Conservation (phyloP, 2,888 invertebrate genomes). For the Rhynchonema sp. region DNA sequence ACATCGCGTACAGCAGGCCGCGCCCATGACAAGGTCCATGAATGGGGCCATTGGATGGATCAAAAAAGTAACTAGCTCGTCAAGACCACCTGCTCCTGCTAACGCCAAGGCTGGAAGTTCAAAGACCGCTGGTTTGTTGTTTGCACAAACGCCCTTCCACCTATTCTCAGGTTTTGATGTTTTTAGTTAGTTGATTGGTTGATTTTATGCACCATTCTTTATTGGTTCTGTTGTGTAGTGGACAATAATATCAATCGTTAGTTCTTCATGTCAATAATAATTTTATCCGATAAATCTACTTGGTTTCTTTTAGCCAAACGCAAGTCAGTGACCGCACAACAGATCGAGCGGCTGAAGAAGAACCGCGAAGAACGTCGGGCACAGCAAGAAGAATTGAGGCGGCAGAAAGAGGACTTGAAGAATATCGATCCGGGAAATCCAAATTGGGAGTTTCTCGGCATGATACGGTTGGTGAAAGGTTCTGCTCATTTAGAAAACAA, state of each 20-base stretch:
- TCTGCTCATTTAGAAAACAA: neutral
- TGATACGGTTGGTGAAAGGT: slow-evolving; percentile 44
- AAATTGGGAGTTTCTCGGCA: slow-evolving; percentile 89
- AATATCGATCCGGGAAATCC: slow-evolving; percentile 89
- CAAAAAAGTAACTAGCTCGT: neutral
- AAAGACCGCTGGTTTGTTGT: too few relatives aligned
- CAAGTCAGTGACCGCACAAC: slow-evolving; percentile 26
- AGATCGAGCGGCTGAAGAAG: slow-evolving; percentile 86
- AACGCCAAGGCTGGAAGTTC: too few relatives aligned
- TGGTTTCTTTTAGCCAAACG: slow-evolving; percentile 6
- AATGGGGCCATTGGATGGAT: too few relatives aligned
- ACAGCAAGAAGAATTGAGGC: slow-evolving; percentile 66
- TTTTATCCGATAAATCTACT: too few relatives aligned
- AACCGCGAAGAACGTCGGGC: slow-evolving; percentile 82
- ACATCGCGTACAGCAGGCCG: too few relatives aligned
- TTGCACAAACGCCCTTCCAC: too few relatives aligned
- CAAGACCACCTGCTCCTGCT: neutral
- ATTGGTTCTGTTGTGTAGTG: neutral
- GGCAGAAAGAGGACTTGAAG: slow-evolving; percentile 77
- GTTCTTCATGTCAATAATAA: neutral
- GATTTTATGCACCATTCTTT: neutral
- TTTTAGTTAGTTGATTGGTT: neutral
- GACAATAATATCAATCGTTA: neutral
- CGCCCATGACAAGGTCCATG: too few relatives aligned
- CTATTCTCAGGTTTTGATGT: too few relatives aligned